Evolutionary conservation across 2,888 invertebrate genomes (phyloP), one percentile per base, ranked within the genome.

Genomic region (Nudaria mundana): DNA sequence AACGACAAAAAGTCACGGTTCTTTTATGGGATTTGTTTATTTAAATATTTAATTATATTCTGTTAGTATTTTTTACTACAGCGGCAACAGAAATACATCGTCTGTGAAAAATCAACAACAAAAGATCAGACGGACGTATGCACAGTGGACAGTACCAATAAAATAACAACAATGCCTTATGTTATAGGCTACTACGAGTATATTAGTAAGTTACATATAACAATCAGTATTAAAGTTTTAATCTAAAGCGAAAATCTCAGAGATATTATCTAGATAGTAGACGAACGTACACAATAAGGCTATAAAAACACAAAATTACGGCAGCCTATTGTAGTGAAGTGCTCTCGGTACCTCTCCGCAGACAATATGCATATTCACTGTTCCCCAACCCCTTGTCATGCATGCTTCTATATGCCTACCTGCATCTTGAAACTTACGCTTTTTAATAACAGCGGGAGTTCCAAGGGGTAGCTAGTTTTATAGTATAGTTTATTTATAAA

Each of bases 341-440:
- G 76, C 76, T 72, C 57, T 57, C 42, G 31, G 56, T 47, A 52
- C 62, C 59, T 52, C 63, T 45, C 47, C 39, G 60, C 75, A 78
- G 76, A 81, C 81, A 81, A 79, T 81, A 79, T 80, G 81, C 80
- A 81, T 76, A 76, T 79, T 73, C 78, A 65, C 66, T 55, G 52
- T 50, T 46, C 56, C 48, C 48, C 14, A 46, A 32, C 24, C 40
- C 47, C 61, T 48, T 40, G 34, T 40, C 32, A n/a, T n/a, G 44
- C 49, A 46, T 53, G 56, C 52, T 46, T 25, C 10, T 39, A 12
- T 37, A 30, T n/a, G n/a, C 33, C 30, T 42, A 35, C 40, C 15
- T 56, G 43, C 40, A 40, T 57, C 57, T 49, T 44, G 23, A 30
- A 46, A 30, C 22, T 18, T 33, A 48, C 41, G 38, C 39, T 42